phyloP scores from a whole-genome alignment of 2,113 vertebrate species.

The human (Homo sapiens) region GRCh38 chr4:179768001-179768500 shows the following conservation, averaged over 20 bases:
- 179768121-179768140: neutral
- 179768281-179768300: neutral
- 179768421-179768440: neutral
- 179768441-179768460: neutral
- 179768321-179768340: neutral
- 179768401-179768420: neutral
- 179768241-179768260: neutral
- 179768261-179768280: neutral
- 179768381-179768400: neutral
- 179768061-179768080: neutral
- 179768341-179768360: neutral
- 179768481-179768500: neutral
- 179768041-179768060: neutral
- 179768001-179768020: neutral
- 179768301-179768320: neutral
- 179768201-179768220: neutral
- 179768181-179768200: neutral
- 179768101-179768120: neutral
- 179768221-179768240: neutral
- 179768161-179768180: neutral
- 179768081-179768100: neutral
- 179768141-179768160: neutral
- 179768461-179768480: neutral
- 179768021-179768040: neutral
- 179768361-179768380: accelerated